A percentile compares a stretch with the other conserved stretches of the same genome.
Evolutionary conservation across 2,888 invertebrate species (phyloP).

Genomic region (Yponomeuta plumbellus): DNA sequence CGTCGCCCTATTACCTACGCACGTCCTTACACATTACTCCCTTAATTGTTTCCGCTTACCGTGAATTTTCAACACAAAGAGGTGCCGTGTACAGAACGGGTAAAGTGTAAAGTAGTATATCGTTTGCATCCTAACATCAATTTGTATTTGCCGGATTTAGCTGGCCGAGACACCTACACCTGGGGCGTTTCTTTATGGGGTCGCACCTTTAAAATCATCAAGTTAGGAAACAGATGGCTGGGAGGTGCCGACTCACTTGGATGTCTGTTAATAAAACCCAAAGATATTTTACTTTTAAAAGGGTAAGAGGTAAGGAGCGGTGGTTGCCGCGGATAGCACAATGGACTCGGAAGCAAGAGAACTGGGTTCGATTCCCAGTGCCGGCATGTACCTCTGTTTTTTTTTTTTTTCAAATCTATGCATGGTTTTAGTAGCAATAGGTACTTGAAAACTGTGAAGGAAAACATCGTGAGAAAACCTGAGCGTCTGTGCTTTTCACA

Average conservation of each 20-base stretch:
- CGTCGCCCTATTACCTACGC: slow-evolving; percentile 57
- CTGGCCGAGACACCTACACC: slow-evolving; percentile 48
- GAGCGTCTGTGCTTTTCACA: too few species aligned
- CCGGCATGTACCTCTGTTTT: too few species aligned
- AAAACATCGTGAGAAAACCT: too few species aligned
- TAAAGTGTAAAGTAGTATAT: slow-evolving; percentile 49
- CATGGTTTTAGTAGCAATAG: too few species aligned
- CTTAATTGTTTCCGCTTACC: slow-evolving; percentile 70
- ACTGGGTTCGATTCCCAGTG: too few species aligned
- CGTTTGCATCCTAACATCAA: slow-evolving; percentile 62
- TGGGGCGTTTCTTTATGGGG: slow-evolving; percentile 51
- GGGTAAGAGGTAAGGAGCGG: too few species aligned
- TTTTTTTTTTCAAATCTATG: too few species aligned
- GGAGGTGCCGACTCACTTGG: neutral
- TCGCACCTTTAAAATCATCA: slow-evolving; percentile 44
- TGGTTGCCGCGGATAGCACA: too few species aligned
- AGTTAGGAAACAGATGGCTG: neutral
- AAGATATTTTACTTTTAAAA: neutral
- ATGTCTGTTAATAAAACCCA: neutral
- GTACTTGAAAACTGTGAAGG: too few species aligned
- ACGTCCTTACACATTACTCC: slow-evolving; percentile 61
- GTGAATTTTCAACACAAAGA: slow-evolving; percentile 69
- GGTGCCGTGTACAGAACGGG: slow-evolving; percentile 54
- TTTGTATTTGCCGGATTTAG: slow-evolving; percentile 63
- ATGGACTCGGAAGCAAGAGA: too few species aligned